Evolutionary conservation across 2,797 vertebrate genomes (phyloP), one percentile per base, ranked within the genome.

Genomic region (Emydoidea blandingii): DNA sequence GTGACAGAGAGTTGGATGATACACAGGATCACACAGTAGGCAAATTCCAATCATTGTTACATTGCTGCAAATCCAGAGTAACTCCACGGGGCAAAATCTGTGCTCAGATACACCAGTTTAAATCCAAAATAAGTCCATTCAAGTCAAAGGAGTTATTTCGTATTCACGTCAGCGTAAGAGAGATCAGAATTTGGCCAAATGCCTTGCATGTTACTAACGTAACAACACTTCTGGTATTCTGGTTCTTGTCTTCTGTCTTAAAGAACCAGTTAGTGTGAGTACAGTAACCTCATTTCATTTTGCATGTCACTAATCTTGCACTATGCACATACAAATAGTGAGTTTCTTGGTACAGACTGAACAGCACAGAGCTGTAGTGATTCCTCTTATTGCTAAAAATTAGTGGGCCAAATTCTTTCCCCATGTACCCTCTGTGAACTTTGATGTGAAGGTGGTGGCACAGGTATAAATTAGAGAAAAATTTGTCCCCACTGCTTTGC

Each of bases 11-110:
- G 29, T 31, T 12, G 6, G 27, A 29, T 59, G 57, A 59, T 29
- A 59, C 50, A 5, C 21, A 29, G n/a, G 56, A 88, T 81, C 31
- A n/a, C 34, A 57, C 1, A 59, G 49, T 27, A n/a, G 19, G 16
- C 49, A 62, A 87, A 92, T 86, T 94, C 88, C 23, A 94, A 74
- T 88, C 84, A 86, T 81, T 91, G 90, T 83, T 92, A 89, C 1
- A 6, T 9, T 78, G 14, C 27, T 78, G 41, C 44, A 89, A 72
- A 18, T 80, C 34, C 76, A 21, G 87, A 93, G 10, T 49, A 62
- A 62, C 56, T 62, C 11, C 81, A 83, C 53, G 19, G 86, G 53
- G 6, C 41, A 92, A 95, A 93, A 92, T 41, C n/a, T 31, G 74
- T 78, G 25, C 44, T 49, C 74, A 78, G 18, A 41, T 41, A 41